A percentile compares a stretch with the other conserved stretches of the same genome.
phyloP scores from a whole-genome alignment of 2,113 vertebrate genomes.

The Dinomys branickii region DNA sequence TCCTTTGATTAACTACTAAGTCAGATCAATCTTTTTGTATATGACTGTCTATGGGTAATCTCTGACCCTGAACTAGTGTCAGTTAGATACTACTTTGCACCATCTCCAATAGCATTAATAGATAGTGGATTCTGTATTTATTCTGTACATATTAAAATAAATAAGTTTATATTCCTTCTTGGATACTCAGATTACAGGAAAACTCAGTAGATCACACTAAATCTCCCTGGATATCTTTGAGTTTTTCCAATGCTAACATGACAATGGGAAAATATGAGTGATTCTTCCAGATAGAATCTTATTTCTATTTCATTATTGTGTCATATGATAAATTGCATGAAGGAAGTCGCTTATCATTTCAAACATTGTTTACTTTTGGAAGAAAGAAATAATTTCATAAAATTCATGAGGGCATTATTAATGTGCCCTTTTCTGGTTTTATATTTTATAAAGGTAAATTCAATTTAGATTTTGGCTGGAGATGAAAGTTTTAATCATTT shows the following conservation, averaged over 20 bases:
- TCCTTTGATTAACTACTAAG: conserved; percentile 5
- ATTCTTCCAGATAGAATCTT: background rate
- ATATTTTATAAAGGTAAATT: conserved; percentile 29
- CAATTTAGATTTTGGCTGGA: conserved; percentile 15
- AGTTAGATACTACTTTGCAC: background rate
- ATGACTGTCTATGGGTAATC: background rate
- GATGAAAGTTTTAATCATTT: background rate
- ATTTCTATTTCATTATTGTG: background rate
- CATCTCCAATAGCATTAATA: background rate
- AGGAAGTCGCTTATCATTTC: conserved; percentile 21
- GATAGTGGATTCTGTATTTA: background rate
- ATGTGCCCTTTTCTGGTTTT: background rate
- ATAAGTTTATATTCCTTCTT: background rate
- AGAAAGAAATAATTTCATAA: background rate
- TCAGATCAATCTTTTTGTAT: background rate
- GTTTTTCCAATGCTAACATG: conserved; percentile 19
- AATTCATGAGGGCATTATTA: background rate
- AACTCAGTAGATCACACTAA: background rate
- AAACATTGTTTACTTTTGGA: background rate
- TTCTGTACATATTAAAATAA: background rate
- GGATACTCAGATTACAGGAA: background rate
- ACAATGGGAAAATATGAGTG: background rate
- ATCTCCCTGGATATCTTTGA: background rate
- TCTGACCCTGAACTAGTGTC: background rate
- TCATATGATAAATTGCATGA: background rate